Percentiles rank a stretch among this genome's conserved stretches.
Conservation (phyloP, 2,113 vertebrate species). For the Erythrolamprus reginae region DNA sequence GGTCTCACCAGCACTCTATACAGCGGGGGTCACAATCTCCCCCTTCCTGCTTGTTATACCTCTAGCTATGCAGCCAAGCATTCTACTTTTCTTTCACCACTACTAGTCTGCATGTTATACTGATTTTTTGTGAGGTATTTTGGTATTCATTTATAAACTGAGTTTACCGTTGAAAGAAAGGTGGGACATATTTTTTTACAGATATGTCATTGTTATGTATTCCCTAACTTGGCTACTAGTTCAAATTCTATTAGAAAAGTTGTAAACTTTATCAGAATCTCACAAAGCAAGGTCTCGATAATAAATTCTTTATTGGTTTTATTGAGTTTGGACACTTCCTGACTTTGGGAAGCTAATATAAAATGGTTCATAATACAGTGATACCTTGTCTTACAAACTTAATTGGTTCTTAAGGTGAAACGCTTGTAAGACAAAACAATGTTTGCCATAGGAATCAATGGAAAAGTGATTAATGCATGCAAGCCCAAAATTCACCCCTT, state of each 20-base stretch:
- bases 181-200: not conserved
- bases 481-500: too few relatives aligned
- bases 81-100: too few relatives aligned
- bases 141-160: not conserved
- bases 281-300: not conserved
- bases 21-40: too few relatives aligned
- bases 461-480: too few relatives aligned
- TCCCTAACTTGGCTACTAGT: not conserved
- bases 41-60: too few relatives aligned
- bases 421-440: too few relatives aligned
- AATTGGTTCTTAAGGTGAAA: too few relatives aligned
- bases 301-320: not conserved
- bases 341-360: not conserved
- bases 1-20: too few relatives aligned
- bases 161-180: not conserved
- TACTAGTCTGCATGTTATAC: not conserved
- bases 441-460: too few relatives aligned
- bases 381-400: too few relatives aligned
- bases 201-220: not conserved
- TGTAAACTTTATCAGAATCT: not conserved
- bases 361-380: not conserved
- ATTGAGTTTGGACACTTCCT: not conserved
- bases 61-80: too few relatives aligned
- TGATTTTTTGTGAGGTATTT: not conserved
- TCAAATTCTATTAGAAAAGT: not conserved